These are phyloP conservation scores for Enteromius paludinosus DNA, from an alignment of 2,797 vertebrate genomes.

Conservation along the genomic window DNA sequence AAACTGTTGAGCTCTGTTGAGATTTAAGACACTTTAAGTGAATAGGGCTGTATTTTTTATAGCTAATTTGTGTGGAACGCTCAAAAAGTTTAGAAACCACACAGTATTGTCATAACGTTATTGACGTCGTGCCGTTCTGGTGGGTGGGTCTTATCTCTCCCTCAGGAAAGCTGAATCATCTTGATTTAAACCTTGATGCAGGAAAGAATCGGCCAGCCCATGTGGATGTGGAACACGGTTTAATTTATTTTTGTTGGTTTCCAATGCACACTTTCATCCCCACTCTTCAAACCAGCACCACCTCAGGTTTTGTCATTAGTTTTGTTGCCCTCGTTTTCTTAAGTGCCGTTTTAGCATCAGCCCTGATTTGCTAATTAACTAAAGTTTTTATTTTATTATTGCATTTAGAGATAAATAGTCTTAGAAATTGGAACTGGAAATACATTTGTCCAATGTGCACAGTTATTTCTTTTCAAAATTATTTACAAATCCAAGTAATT, in stretches of 20 bases:
- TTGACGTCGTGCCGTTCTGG: background rate
- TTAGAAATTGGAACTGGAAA: too few species aligned
- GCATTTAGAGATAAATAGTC: too few species aligned
- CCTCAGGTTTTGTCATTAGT: slow-evolving; percentile 33
- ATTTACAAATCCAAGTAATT: too few species aligned
- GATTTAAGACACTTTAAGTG: slow-evolving; percentile 31
- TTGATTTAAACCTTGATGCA: slow-evolving; percentile 39
- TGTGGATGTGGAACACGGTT: slow-evolving; percentile 3
- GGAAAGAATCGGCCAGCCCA: background rate
- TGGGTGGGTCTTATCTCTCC: slow-evolving; percentile 27
- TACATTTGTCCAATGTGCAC: too few species aligned
- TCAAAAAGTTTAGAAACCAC: background rate
- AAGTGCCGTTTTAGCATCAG: slow-evolving; percentile 30
- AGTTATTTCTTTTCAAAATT: too few species aligned
- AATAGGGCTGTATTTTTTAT: slow-evolving; percentile 4
- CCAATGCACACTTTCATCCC: background rate
- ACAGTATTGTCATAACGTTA: too few species aligned
- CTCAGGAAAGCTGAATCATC: slow-evolving; percentile 33
- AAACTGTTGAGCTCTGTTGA: slow-evolving; percentile 32
- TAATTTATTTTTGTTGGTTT: slow-evolving; percentile 10
- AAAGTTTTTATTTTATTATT: background rate
- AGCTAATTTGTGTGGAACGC: slow-evolving; percentile 18
- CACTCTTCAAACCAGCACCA: slow-evolving; percentile 17
- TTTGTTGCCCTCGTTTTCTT: slow-evolving; percentile 40
- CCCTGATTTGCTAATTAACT: slow-evolving; percentile 35